Conservation (phyloP, 1,140 invertebrate species). For the Lordiphosa collinella region DNA sequence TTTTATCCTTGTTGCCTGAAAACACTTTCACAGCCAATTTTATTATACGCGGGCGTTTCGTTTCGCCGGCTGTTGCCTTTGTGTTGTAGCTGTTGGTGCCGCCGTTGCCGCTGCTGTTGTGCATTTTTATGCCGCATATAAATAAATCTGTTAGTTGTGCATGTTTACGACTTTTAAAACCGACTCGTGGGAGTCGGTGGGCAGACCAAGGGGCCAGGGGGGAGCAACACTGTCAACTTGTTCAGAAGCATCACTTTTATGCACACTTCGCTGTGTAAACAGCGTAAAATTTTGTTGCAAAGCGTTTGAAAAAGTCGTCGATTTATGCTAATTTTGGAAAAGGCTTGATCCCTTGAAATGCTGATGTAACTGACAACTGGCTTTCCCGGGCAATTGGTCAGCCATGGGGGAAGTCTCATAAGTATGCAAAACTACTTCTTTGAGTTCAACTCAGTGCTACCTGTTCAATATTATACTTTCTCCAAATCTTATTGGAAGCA, state of each 20-base stretch:
- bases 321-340: constrained; percentile 66
- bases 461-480: too few species aligned
- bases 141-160: constrained; percentile 78
- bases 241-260: constrained; percentile 75
- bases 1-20: constrained; percentile 70
- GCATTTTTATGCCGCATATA: constrained; percentile 77
- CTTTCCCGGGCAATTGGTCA: constrained; percentile 45
- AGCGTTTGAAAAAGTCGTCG: constrained; percentile 23
- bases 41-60: constrained; percentile 66
- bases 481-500: too few species aligned
- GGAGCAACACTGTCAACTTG: constrained; percentile 40
- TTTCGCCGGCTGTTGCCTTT: constrained; percentile 22
- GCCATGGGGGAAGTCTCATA: constrained; percentile 1
- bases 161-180: constrained; percentile 77
- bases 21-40: constrained; percentile 77
- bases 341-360: constrained; percentile 14
- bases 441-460: too few species aligned
- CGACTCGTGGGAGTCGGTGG: constrained; percentile 29
- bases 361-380: constrained; percentile 30
- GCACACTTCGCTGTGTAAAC: constrained; percentile 75
- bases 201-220: too few species aligned
- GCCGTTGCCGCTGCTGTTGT: constrained; percentile 32
- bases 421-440: too few species aligned
- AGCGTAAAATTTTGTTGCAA: constrained; percentile 71
- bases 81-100: constrained; percentile 16